phyloP scores from a whole-genome alignment of 2,888 invertebrate species.

The Cataglyphis altisquamis region DNA sequence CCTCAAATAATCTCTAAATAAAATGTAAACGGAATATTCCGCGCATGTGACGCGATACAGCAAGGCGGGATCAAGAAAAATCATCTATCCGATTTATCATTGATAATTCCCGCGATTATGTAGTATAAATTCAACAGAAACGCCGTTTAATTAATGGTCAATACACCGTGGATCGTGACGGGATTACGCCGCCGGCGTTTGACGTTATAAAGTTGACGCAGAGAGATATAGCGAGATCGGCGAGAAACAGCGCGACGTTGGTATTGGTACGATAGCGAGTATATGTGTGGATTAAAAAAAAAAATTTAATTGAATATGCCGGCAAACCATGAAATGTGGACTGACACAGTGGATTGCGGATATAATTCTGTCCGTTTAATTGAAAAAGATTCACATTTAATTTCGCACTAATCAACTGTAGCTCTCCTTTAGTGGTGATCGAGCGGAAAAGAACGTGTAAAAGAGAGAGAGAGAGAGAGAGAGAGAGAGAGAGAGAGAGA shows the following conservation, averaged over 20 bases:
- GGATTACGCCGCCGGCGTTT: slow-evolving; percentile 64
- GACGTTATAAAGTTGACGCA: slow-evolving; percentile 51
- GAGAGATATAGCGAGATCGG: not conserved
- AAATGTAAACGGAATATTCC: slow-evolving; percentile 15
- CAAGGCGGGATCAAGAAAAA: slow-evolving; percentile 12
- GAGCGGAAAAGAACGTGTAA: not conserved
- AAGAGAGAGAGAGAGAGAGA: too few species aligned
- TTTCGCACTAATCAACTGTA: slow-evolving; percentile 13
- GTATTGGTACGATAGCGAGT: not conserved
- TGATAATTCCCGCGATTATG: slow-evolving; percentile 66
- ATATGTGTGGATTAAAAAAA: not conserved
- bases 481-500: not conserved
- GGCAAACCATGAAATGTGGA: slow-evolving; percentile 19
- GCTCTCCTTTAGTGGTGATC: not conserved
- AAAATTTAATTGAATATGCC: slow-evolving; percentile 42
- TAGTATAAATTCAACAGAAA: slow-evolving; percentile 60
- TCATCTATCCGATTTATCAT: slow-evolving; percentile 8
- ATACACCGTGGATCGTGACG: slow-evolving; percentile 63
- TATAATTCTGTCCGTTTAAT: slow-evolving; percentile 23
- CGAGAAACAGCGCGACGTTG: not conserved
- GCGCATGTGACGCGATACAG: too few species aligned
- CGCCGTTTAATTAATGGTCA: slow-evolving; percentile 70
- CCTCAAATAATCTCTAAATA: not conserved
- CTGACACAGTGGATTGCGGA: not conserved
- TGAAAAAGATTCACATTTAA: slow-evolving; percentile 39